Conservation (phyloP, 2,888 invertebrate genomes). For the Gortyna flavago region DNA sequence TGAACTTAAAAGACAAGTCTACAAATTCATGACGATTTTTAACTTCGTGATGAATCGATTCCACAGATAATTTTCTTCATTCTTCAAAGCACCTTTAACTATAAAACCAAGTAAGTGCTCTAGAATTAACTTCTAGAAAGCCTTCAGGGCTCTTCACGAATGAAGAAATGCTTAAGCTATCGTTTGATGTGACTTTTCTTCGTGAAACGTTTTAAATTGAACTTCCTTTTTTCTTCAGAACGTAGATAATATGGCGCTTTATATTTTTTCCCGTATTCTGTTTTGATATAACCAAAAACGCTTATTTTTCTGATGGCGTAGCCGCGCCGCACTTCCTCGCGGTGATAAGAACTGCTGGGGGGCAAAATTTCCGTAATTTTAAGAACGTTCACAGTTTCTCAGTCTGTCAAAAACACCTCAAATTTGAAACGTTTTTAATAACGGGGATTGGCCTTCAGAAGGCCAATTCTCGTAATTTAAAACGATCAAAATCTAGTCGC, state of each 20-base stretch:
- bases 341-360: not conserved
- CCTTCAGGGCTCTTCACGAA: not conserved
- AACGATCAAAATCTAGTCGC: too few species aligned
- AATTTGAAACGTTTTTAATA: not conserved
- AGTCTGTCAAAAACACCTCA: too few species aligned
- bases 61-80: conserved; percentile 3
- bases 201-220: conserved; percentile 24
- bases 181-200: conserved; percentile 42
- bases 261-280: not conserved
- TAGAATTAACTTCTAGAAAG: conserved; percentile 26
- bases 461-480: too few species aligned
- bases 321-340: not conserved
- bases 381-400: not conserved
- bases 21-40: not conserved
- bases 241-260: not conserved
- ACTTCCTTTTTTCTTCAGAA: not conserved
- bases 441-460: not conserved
- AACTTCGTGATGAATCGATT: not conserved
- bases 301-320: not conserved
- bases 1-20: not conserved
- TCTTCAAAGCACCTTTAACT: conserved; percentile 10
- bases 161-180: conserved; percentile 15
- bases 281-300: not conserved
- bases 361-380: not conserved
- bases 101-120: conserved; percentile 7